Percentiles rank a stretch among this genome's conserved stretches.
These are phyloP conservation scores for Loris lydekkerianus DNA, from an alignment of 2,797 vertebrate genomes.

Conservation along the genomic window DNA sequence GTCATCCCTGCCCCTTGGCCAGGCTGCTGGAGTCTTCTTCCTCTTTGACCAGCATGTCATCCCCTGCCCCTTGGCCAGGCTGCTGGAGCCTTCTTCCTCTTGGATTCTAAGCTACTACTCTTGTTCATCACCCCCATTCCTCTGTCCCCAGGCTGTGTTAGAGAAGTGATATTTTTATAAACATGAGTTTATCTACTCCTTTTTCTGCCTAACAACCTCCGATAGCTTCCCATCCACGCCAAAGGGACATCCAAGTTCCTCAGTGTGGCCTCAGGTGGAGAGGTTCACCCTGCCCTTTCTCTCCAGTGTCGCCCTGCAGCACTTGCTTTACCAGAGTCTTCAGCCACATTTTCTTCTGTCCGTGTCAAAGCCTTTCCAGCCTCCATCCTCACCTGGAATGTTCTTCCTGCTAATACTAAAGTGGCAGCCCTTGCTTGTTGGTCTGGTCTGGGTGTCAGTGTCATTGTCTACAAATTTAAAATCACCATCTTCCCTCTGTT, in stretches of 20 bases:
- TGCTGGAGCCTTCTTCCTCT: too few species aligned
- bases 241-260: not conserved
- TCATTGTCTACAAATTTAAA: not conserved
- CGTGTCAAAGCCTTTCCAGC: not conserved
- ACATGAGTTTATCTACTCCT: not conserved
- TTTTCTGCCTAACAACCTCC: not conserved
- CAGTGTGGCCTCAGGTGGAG: rapidly evolving
- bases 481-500: not conserved
- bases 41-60: not conserved
- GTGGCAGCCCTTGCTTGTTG: not conserved
- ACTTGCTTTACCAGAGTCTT: not conserved
- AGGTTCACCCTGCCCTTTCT: not conserved
- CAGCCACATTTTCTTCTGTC: not conserved
- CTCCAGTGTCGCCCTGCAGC: not conserved
- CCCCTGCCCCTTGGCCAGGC: not conserved
- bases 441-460: not conserved
- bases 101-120: not conserved
- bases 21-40: not conserved
- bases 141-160: not conserved
- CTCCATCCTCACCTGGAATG: not conserved
- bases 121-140: not conserved
- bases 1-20: not conserved
- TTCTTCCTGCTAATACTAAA: not conserved
- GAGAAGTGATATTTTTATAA: not conserved
- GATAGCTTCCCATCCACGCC: not conserved